phyloP scores from a whole-genome alignment of 2,113 vertebrate genomes.

The Mustela nigripes region DNA sequence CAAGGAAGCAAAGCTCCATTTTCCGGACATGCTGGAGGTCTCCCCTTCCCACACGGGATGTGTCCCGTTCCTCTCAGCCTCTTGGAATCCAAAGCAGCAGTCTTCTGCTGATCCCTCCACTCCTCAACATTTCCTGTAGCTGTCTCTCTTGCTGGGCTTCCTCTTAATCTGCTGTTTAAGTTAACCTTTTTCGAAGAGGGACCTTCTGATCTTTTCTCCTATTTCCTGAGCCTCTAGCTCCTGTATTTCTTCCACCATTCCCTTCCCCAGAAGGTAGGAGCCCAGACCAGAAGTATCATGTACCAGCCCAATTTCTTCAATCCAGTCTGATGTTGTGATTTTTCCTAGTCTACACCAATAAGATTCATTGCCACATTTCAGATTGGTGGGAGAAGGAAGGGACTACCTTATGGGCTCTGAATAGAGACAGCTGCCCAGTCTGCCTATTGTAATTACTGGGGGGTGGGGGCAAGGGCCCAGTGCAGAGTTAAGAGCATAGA shows the following conservation, averaged over 20 bases:
- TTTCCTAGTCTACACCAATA: conserved; percentile 34
- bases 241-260: background rate
- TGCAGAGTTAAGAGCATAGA: background rate
- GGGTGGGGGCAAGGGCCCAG: too few relatives aligned
- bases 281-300: background rate
- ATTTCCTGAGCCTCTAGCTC: background rate
- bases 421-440: background rate
- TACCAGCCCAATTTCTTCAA: background rate
- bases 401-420: background rate
- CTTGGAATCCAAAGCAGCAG: conserved; percentile 24
- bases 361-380: conserved; percentile 36
- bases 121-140: background rate
- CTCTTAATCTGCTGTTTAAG: conserved; percentile 26
- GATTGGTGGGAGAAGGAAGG: background rate
- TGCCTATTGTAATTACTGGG: background rate
- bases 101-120: background rate
- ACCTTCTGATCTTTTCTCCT: conserved; percentile 10
- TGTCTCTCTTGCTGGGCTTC: background rate
- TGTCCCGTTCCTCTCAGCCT: conserved; percentile 56
- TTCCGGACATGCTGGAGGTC: background rate
- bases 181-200: background rate
- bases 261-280: background rate
- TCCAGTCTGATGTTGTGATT: background rate
- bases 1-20: background rate
- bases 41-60: conserved; percentile 37